These are phyloP conservation scores for Epistrophella euchroma DNA, from an alignment of 2,888 invertebrate species.

Conservation along the genomic window DNA sequence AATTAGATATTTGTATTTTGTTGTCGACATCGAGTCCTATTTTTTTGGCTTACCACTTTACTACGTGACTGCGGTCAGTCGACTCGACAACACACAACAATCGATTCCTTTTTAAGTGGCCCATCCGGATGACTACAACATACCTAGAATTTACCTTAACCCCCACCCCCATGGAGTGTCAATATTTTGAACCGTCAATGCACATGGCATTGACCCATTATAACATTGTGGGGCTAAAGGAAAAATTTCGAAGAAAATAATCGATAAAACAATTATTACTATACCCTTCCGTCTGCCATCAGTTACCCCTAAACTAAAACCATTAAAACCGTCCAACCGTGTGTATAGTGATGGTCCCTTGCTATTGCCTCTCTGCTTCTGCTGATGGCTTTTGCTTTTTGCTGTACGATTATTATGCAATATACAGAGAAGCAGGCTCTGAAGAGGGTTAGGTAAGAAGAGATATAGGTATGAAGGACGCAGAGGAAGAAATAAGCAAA, in stretches of 20 bases:
- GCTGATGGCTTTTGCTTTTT: constrained; percentile 36
- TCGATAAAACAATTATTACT: constrained; percentile 72
- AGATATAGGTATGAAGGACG: constrained; percentile 5
- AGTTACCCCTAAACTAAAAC: not conserved
- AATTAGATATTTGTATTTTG: constrained; percentile 1
- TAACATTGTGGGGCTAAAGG: constrained; percentile 20
- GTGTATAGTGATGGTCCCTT: constrained; percentile 55
- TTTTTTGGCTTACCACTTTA: constrained; percentile 40
- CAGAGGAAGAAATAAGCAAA: constrained; percentile 22
- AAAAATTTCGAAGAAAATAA: constrained; percentile 39
- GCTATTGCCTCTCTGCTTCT: constrained; percentile 39
- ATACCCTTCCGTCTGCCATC: constrained; percentile 17
- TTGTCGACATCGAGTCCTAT: not conserved
- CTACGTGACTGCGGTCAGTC: constrained; percentile 56
- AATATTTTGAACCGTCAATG: constrained; percentile 37
- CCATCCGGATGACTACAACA: constrained; percentile 1
- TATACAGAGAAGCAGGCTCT: constrained; percentile 11
- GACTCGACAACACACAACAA: constrained; percentile 41
- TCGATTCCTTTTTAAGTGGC: not conserved
- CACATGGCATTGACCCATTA: constrained; percentile 73
- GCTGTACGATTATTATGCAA: constrained; percentile 65
- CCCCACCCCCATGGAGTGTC: constrained; percentile 27
- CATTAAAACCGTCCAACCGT: constrained; percentile 10
- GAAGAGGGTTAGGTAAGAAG: constrained; percentile 7
- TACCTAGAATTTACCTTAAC: not conserved